Evolutionary conservation across 2,797 vertebrate species (phyloP).

Genomic region (Masticophis lateralis): DNA sequence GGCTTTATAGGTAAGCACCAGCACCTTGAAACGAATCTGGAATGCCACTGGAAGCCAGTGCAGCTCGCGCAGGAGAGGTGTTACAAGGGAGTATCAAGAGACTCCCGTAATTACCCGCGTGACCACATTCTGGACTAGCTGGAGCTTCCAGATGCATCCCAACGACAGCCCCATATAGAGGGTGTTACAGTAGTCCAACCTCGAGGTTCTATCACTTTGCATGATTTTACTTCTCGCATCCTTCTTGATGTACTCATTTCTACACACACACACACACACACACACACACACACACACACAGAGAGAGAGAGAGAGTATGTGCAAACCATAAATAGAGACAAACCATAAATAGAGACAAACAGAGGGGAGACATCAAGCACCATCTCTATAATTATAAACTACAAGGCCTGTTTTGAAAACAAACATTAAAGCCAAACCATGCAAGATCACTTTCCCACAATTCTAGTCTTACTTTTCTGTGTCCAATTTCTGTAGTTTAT

Average conservation of each 20-base stretch:
- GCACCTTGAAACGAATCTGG: too few relatives aligned
- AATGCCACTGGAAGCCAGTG: too few relatives aligned
- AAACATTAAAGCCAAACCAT: background rate
- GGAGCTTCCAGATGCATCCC: too few relatives aligned
- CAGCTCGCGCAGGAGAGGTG: too few relatives aligned
- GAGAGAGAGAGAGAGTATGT: too few relatives aligned
- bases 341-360: background rate
- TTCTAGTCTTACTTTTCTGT: background rate
- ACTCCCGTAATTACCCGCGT: too few relatives aligned
- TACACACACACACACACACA: background rate
- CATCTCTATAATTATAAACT: slow-evolving; percentile 3
- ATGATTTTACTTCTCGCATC: background rate
- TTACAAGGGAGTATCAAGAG: too few relatives aligned
- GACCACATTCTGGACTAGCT: too few relatives aligned
- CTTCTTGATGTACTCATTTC: background rate
- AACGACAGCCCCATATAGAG: too few relatives aligned
- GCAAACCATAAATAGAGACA: background rate
- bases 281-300: too few relatives aligned
- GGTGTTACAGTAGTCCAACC: too few relatives aligned
- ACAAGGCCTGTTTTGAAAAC: background rate
- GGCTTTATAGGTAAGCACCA: too few relatives aligned
- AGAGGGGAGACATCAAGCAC: background rate
- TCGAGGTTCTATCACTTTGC: background rate
- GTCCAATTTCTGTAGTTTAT: background rate
- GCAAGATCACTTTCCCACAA: background rate